Base-by-base conservation (phyloP, 2,888 invertebrate species). In the Eledona agricola region DNA sequence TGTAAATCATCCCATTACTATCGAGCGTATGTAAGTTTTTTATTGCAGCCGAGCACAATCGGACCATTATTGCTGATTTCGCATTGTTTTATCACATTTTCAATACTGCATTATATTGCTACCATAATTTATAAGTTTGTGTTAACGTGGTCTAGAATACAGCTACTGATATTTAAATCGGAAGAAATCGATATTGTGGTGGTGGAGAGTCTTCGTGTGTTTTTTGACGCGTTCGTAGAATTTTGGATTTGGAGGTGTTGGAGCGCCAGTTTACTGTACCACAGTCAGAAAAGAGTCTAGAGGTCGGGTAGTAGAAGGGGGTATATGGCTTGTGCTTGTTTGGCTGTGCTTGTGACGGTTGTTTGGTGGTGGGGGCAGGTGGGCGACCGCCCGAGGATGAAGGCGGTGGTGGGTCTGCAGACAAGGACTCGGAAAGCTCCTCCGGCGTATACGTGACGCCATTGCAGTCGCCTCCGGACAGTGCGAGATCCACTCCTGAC, bases 281-380 rank as follows among this genome's bases (percentile, higher is more conserved):
- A 32, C 15, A 22, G 12, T 7, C 13, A 32, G 32, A 22, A 32
- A 42, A 17, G n/a, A 13, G 15, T 26, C 31, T 23, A 37, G 17
- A 29, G 49, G 34, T 43, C 37, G 23, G 56, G 49, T 37, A 55
- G 56, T 55, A 56, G 58, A 53, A 45, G 57, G 56, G 64, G 65
- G 67, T 70, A 66, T 65, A 67, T 63, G 67, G 72, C 70, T 69
- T 72, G 64, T 51, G 72, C 71, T 72, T 72, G 65, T 70, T 67
- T 71, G 72, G 70, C 70, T 73, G 73, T 69, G 72, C 71, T 69
- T 73, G 71, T 69, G 69, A 72, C 68, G 67, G 69, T 64, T 73
- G 71, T 68, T 66, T 73, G 67, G 68, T 71, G 65, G 64, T 70
- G 67, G 71, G 70, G 68, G 69, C 66, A 59, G 65, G 67, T 57